Evolutionary conservation across 2,113 vertebrate species (phyloP).

Genomic region (Muscicapa adusta): DNA sequence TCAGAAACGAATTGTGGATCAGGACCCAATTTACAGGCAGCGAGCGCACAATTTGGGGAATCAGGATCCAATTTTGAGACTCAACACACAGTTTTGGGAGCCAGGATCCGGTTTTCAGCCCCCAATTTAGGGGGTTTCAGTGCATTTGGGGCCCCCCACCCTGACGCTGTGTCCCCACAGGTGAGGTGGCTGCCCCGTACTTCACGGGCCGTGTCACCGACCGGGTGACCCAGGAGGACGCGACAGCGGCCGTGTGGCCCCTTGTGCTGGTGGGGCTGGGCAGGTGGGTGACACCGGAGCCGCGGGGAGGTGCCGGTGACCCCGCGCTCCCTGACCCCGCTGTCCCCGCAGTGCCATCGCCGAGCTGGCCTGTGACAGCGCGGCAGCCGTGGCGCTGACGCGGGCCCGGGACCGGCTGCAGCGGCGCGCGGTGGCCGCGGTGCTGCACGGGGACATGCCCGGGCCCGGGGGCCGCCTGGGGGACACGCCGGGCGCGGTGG

Average conservation of each 20-base stretch:
- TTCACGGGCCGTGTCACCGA: neutral
- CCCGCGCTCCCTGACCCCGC: fast-evolving
- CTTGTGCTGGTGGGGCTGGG: neutral
- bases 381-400: neutral
- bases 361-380: neutral
- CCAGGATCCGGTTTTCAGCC: neutral
- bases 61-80: neutral
- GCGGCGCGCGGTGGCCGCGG: neutral
- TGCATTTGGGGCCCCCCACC: neutral
- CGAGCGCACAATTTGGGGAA: neutral
- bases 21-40: too few relatives aligned
- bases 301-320: neutral
- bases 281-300: neutral
- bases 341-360: neutral
- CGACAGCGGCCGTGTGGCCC: neutral
- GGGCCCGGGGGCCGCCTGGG: neutral
- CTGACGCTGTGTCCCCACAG: neutral
- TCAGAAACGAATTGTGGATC: neutral
- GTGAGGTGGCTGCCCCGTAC: neutral
- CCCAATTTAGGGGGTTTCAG: fast-evolving
- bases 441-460: neutral
- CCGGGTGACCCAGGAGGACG: neutral
- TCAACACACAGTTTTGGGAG: too few relatives aligned
- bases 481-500: neutral
- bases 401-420: neutral